Percentiles rank a stretch among this genome's conserved stretches.
Conservation (phyloP, 1,140 invertebrate species). For the Drosophila kikkawai region DNA sequence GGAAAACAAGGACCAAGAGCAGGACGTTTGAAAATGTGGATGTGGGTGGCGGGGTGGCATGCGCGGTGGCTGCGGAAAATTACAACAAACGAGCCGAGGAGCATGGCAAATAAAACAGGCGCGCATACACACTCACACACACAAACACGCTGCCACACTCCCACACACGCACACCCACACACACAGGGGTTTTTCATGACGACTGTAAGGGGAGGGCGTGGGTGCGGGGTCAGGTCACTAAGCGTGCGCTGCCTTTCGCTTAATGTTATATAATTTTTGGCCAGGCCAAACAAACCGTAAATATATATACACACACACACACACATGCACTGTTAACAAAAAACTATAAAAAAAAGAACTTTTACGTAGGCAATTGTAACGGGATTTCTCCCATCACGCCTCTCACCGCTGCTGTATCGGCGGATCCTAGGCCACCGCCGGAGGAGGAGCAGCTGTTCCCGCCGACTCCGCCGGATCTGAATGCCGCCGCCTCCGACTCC, state of each 20-base stretch:
- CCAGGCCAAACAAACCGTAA: constrained; percentile 31
- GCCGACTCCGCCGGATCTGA: constrained; percentile 17
- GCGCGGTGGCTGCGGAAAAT: constrained; percentile 52
- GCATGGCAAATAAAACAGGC: constrained; percentile 44
- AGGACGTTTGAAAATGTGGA: not conserved
- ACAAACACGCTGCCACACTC: not conserved
- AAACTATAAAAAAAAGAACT: constrained; percentile 4
- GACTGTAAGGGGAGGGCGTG: constrained; percentile 15
- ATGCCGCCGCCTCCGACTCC: not conserved
- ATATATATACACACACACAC: constrained; percentile 11
- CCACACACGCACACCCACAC: constrained; percentile 10
- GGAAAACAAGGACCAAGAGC: not conserved
- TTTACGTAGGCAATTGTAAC: not conserved
- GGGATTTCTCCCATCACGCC: not conserved
- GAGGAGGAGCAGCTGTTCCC: constrained; percentile 31
- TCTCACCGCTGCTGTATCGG: constrained; percentile 37
- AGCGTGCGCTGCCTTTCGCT: constrained; percentile 53
- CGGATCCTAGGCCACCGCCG: not conserved
- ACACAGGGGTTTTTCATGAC: constrained; percentile 14
- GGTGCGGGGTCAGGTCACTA: constrained; percentile 41
- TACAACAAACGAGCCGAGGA: constrained; percentile 48
- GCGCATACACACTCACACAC: constrained; percentile 7
- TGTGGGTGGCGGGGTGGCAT: constrained; percentile 28
- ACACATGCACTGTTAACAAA: constrained; percentile 4
- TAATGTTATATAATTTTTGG: constrained; percentile 55